Evolutionary conservation across 2,888 invertebrate genomes (phyloP), one percentile per base, ranked within the genome.

Genomic region (Sacculina carcini): DNA sequence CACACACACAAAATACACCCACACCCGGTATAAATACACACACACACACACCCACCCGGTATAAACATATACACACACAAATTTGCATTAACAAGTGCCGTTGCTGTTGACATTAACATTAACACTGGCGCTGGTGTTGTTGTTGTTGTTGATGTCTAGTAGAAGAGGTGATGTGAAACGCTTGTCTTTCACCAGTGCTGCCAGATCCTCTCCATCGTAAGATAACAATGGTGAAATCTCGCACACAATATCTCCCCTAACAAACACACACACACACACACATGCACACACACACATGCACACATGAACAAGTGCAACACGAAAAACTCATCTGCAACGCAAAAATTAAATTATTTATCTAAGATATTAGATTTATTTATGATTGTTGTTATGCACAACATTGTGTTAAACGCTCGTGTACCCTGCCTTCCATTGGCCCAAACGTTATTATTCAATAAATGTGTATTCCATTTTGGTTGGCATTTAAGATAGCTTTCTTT

Each of bases 161-260:
- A 76, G 69, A 56, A 74, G 68, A 28, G 84, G 83, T 5, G 77
- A 74, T 1, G 68, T 65, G 57, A 80, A 78, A 14, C 71, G 73
- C 62, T 79, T 76, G 29, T 74, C 76, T 40, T 69, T 67, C 0
- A 80, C 79, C 34, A 76, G 62, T 3, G 71, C 66, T 50, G 73
- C 70, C 52, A 92, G 69, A 61, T 79, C 78, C 69, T 96, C 94
- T 2, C 94, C 94, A 40, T 77, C 78, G 58, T 90, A 94, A 0
- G 87, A 85, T 3, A 90, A 66, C 4, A 89, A 67, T 0, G 94
- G 89, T 10, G 90, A 90, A 53, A 96, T 80, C 69, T 96, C 96
- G 58, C 84, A 77, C n/a, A 69, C 63, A 26, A 69, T 38, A 19
- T 38, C 14, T 9, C n/a, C 38, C 16, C 38, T 19, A 16, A 38